A percentile compares a stretch with the other conserved stretches of the same genome.
Conservation (phyloP, 1,140 invertebrate species). For the Phenacoccus solenopsis region DNA sequence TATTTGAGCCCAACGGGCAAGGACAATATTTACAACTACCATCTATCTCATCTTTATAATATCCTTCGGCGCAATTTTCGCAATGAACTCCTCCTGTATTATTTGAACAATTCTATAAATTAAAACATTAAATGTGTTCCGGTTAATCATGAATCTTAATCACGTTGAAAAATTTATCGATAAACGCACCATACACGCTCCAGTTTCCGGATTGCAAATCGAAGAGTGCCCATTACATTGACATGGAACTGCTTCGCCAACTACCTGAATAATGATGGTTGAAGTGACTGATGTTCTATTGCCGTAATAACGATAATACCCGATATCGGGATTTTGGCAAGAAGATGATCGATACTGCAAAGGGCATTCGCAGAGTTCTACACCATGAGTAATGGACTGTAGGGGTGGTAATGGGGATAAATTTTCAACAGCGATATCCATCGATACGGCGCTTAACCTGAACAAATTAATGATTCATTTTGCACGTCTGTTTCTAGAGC, state of each 20-base stretch:
- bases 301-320: conserved; percentile 61
- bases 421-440: conserved; percentile 65
- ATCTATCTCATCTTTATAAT: conserved; percentile 54
- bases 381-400: conserved; percentile 46
- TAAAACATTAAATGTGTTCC: not conserved
- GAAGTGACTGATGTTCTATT: conserved; percentile 34
- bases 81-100: conserved; percentile 68
- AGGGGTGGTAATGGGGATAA: conserved; percentile 42
- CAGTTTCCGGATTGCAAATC: conserved; percentile 69
- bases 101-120: conserved; percentile 47
- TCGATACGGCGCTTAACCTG: conserved; percentile 58
- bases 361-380: conserved; percentile 83
- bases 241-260: conserved; percentile 69
- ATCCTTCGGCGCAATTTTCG: conserved; percentile 66
- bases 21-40: conserved; percentile 68
- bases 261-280: conserved; percentile 56
- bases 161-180: not conserved
- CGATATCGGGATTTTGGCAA: conserved; percentile 74
- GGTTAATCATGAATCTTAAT: not conserved
- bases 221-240: conserved; percentile 67
- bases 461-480: too few species aligned
- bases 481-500: too few species aligned
- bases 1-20: conserved; percentile 58
- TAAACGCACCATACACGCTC: conserved; percentile 61
- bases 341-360: conserved; percentile 62